Evolutionary conservation across 1,140 invertebrate species (phyloP).

Genomic region (Drosophila rhopaloa): DNA sequence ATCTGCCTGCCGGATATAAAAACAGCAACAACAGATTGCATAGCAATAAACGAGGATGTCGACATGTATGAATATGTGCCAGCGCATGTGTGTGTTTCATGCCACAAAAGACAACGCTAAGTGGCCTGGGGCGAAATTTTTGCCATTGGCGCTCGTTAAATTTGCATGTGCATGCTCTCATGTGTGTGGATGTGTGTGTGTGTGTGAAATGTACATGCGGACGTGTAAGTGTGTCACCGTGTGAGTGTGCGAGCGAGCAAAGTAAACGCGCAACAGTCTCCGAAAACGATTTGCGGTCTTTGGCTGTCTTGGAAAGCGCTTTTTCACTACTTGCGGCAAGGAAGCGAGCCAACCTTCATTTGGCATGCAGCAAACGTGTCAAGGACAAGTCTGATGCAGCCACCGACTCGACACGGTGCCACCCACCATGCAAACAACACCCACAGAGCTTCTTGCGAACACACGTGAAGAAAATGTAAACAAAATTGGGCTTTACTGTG

Average conservation of each 20-base stretch:
- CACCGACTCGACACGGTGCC: conserved; percentile 27
- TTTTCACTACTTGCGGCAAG: conserved; percentile 20
- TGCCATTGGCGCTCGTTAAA: conserved; percentile 77
- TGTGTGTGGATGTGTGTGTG: neutral
- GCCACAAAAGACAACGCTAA: conserved; percentile 72
- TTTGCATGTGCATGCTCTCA: conserved; percentile 65
- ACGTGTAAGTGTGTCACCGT: conserved; percentile 8
- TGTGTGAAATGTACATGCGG: conserved; percentile 1
- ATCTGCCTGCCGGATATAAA: conserved; percentile 61
- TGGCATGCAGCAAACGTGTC: conserved; percentile 72
- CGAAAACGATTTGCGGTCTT: conserved; percentile 59
- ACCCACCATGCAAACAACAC: neutral
- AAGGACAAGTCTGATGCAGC: conserved; percentile 62
- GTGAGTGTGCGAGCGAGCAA: conserved; percentile 35
- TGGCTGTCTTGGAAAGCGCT: conserved; percentile 33
- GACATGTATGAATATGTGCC: conserved; percentile 32
- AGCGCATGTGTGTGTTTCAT: conserved; percentile 16
- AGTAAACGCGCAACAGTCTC: conserved; percentile 72
- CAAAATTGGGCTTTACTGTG: neutral
- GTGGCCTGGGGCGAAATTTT: conserved; percentile 73
- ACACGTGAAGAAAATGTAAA: conserved; percentile 7
- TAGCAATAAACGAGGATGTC: conserved; percentile 45
- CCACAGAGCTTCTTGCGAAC: neutral
- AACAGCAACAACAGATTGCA: conserved; percentile 68
- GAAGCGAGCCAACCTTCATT: conserved; percentile 62